Percentiles rank a stretch among this genome's conserved stretches.
These are phyloP conservation scores for Pteropus rufus DNA, from an alignment of 2,797 vertebrate species.

Conservation along the genomic window DNA sequence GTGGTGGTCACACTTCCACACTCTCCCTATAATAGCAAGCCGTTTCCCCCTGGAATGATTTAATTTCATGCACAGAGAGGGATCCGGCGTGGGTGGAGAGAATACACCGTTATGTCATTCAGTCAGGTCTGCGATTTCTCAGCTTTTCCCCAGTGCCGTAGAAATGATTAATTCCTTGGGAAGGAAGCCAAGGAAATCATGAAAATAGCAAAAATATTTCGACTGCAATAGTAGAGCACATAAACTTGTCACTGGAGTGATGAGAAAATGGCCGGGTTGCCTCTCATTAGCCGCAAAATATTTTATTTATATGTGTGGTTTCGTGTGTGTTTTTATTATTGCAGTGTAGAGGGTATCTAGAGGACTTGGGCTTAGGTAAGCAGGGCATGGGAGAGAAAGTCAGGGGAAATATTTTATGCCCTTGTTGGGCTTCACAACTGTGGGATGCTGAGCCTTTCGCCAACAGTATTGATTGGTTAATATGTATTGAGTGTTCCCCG, in stretches of 20 bases:
- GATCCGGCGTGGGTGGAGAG: not conserved
- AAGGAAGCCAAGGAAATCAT: conserved; percentile 71
- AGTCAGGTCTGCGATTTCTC: conserved; percentile 61
- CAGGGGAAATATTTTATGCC: not conserved
- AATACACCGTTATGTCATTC: conserved; percentile 50
- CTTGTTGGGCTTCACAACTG: not conserved
- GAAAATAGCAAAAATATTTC: conserved; percentile 76
- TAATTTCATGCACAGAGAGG: conserved; percentile 48
- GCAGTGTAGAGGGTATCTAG: accelerated
- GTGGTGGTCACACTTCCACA: not conserved
- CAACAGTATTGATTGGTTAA: conserved; percentile 27
- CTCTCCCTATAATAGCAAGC: not conserved
- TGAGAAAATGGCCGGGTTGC: conserved; percentile 64
- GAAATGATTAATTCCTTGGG: conserved; percentile 71
- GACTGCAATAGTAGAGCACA: conserved; percentile 51
- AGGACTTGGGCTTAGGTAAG: not conserved
- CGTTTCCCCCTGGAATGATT: not conserved
- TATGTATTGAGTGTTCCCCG: not conserved
- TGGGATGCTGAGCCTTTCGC: not conserved
- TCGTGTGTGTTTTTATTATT: not conserved
- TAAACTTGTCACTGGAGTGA: conserved; percentile 71
- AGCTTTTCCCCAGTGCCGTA: conserved; percentile 48
- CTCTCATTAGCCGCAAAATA: conserved; percentile 62
- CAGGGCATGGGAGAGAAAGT: not conserved
- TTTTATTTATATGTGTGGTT: conserved; percentile 48